Evolutionary conservation across 2,797 vertebrate genomes (phyloP).

Genomic region (Triplophysa bombifrons): DNA sequence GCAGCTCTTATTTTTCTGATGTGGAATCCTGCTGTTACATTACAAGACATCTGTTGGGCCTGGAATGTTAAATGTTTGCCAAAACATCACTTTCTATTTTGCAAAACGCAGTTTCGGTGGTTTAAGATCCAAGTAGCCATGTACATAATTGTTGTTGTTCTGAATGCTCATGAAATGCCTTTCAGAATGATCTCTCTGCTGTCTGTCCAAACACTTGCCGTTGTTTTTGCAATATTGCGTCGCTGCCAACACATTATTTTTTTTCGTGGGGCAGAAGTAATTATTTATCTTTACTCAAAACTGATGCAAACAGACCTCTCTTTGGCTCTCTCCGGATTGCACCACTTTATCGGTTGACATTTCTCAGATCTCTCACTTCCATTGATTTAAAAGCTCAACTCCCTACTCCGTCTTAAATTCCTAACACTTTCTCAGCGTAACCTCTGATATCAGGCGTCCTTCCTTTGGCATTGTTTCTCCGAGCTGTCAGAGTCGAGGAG

Average conservation of each 20-base stretch:
- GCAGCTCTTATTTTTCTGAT: conserved; percentile 1
- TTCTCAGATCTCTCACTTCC: conserved; percentile 21
- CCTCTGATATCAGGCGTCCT: conserved; percentile 19
- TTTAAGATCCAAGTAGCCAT: neutral
- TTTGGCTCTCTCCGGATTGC: neutral
- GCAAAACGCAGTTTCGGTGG: neutral
- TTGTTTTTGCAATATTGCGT: conserved; percentile 43
- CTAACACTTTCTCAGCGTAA: neutral
- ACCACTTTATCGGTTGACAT: conserved; percentile 6
- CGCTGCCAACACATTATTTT: conserved; percentile 6
- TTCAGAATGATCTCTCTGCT: conserved; percentile 10
- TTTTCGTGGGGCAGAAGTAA: conserved; percentile 29
- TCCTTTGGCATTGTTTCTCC: conserved; percentile 28
- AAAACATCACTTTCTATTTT: conserved; percentile 10
- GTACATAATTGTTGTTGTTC: neutral
- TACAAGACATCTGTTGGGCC: neutral
- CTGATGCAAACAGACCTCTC: conserved; percentile 14
- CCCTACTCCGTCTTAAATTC: conserved; percentile 18
- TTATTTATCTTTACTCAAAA: conserved; percentile 38
- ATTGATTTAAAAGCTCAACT: conserved; percentile 31
- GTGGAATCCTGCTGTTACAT: conserved; percentile 2
- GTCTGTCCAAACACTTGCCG: conserved; percentile 19
- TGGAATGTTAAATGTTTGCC: neutral
- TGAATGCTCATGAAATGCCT: conserved; percentile 5
- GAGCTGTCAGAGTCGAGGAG: conserved; percentile 71